Conservation (phyloP, 2,888 invertebrate species). For the Nowickia ferox region DNA sequence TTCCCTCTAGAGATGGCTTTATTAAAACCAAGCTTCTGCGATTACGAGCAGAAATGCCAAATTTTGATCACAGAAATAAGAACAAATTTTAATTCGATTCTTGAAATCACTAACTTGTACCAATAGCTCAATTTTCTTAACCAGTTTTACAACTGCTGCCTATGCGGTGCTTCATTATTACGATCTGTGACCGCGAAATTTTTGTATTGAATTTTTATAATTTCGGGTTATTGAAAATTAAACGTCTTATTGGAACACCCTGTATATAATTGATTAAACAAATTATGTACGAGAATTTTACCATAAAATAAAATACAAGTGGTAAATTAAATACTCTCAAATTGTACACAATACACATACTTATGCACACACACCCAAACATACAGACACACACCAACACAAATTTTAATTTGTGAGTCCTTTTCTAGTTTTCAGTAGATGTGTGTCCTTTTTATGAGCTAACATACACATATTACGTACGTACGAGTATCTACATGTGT, state of each 20-base stretch:
- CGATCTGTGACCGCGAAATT: too few species aligned
- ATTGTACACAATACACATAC: constrained; percentile 2
- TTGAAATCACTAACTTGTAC: too few species aligned
- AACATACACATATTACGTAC: background rate
- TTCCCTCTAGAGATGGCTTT: too few species aligned
- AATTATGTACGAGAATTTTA: constrained; percentile 51
- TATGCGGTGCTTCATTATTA: background rate
- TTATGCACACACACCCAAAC: background rate
- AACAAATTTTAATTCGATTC: too few species aligned
- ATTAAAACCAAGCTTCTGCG: too few species aligned
- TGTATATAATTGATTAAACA: constrained; percentile 56
- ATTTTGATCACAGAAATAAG: too few species aligned
- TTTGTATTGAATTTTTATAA: too few species aligned
- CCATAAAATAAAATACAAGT: constrained; percentile 22
- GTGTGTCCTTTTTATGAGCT: background rate
- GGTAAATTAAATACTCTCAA: constrained; percentile 22
- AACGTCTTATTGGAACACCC: too few species aligned
- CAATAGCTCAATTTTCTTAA: too few species aligned
- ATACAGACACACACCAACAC: background rate
- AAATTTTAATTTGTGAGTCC: background rate
- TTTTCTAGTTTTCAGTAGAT: background rate
- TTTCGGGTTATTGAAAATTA: too few species aligned
- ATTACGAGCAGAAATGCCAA: too few species aligned
- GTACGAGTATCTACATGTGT: constrained; percentile 12
- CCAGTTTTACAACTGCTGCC: too few species aligned